phyloP scores from a whole-genome alignment of 1,140 invertebrate species.

The Cydia fagiglandana region DNA sequence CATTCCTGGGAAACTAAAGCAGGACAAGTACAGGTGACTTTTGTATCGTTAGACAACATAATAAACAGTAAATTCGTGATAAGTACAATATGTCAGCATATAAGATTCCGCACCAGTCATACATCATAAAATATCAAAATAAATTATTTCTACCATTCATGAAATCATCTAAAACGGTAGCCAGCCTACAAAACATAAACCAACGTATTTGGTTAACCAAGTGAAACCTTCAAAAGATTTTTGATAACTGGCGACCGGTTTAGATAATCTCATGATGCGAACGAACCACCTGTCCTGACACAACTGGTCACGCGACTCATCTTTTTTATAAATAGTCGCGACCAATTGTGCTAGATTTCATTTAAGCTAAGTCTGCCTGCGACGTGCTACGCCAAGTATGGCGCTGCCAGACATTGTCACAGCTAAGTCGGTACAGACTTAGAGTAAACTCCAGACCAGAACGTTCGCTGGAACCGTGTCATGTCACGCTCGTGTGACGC shows the following conservation, averaged over 20 bases:
- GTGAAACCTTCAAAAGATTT: neutral
- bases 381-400: too few species aligned
- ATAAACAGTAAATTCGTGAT: neutral
- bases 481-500: too few species aligned
- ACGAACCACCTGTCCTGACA: neutral
- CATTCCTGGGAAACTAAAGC: neutral
- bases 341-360: conserved; percentile 18
- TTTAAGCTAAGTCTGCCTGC: too few species aligned
- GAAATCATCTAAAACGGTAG: neutral
- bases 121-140: conserved; percentile 11
- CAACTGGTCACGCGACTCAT: neutral
- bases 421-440: too few species aligned
- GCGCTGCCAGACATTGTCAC: too few species aligned
- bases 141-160: neutral
- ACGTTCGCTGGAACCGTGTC: too few species aligned
- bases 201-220: neutral
- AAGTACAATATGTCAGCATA: neutral
- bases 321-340: too few species aligned
- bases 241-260: neutral
- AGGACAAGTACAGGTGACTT: neutral
- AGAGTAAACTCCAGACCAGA: too few species aligned
- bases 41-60: neutral
- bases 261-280: neutral
- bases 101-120: conserved; percentile 18
- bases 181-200: neutral